phyloP scores from a whole-genome alignment of 2,888 invertebrate species.

The Hemicrepidius hirtus region DNA sequence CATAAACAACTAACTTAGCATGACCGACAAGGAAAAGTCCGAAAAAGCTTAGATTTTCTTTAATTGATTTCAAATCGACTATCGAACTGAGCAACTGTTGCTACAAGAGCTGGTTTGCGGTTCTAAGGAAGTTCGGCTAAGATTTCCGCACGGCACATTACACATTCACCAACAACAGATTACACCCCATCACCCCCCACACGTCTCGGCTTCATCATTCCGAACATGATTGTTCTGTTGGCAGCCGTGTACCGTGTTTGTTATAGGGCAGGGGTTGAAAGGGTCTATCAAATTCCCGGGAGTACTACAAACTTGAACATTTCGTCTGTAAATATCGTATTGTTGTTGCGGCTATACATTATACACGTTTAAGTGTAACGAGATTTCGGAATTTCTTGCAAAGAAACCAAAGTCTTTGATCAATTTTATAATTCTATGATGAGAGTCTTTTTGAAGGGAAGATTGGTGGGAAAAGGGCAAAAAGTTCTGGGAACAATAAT shows the following conservation, averaged over 20 bases:
- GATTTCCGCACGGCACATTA: constrained; percentile 66
- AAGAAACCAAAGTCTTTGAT: not conserved
- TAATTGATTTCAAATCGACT: constrained; percentile 54
- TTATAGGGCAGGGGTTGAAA: constrained; percentile 56
- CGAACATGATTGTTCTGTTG: constrained; percentile 58
- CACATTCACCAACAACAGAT: constrained; percentile 63
- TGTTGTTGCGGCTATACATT: constrained; percentile 46
- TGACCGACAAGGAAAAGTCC: not conserved
- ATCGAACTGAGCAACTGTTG: constrained; percentile 60
- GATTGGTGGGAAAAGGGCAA: not conserved
- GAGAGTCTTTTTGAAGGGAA: not conserved
- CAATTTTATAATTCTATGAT: not conserved
- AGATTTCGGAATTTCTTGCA: constrained; percentile 25
- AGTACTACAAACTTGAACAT: constrained; percentile 56
- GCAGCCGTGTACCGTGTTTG: constrained; percentile 58
- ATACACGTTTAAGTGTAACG: constrained; percentile 24
- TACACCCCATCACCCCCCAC: constrained; percentile 54
- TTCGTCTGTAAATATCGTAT: constrained; percentile 56
- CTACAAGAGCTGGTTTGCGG: constrained; percentile 62
- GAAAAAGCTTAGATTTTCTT: constrained; percentile 14
- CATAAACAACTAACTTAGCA: not conserved
- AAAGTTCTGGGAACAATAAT: constrained; percentile 51
- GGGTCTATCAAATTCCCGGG: constrained; percentile 58
- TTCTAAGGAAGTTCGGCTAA: constrained; percentile 63
- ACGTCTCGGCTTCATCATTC: constrained; percentile 57